phyloP scores from a whole-genome alignment of 1,140 invertebrate species.

The Callitettix versicolor region DNA sequence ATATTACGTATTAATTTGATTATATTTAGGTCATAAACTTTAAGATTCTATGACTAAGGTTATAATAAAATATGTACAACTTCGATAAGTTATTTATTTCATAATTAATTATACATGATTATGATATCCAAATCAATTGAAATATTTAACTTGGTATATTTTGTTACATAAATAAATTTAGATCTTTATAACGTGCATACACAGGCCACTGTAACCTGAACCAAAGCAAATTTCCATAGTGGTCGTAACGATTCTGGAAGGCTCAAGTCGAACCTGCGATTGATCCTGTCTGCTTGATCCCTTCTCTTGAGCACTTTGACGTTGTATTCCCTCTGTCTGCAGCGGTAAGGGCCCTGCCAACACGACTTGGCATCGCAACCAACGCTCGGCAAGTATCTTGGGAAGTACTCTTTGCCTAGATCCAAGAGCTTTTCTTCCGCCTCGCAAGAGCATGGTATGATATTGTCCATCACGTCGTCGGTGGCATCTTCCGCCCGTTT shows the following conservation, averaged over 20 bases:
- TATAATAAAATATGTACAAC: no score
- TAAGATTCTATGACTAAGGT: no score
- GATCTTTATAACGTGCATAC: background rate
- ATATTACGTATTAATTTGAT: no score
- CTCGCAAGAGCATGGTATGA: conserved; percentile 11
- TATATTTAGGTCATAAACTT: no score
- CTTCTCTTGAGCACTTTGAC: conserved; percentile 9
- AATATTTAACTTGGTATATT: no score
- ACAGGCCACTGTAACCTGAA: conserved; percentile 3
- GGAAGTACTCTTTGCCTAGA: conserved; percentile 9
- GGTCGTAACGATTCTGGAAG: background rate
- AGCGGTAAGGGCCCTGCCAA: conserved; percentile 9
- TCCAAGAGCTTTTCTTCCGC: background rate
- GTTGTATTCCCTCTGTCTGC: background rate
- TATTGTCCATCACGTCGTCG: background rate
- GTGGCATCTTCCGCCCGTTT: no score
- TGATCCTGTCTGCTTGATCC: background rate
- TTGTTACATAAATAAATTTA: no score
- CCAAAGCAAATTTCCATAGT: conserved; percentile 4
- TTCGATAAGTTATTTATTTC: no score
- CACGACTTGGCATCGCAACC: background rate
- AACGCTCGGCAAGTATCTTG: conserved; percentile 8
- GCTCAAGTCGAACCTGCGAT: background rate
- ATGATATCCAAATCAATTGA: no score
- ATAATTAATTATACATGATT: no score